A percentile compares a stretch with the other conserved stretches of the same genome.
Conservation (phyloP, 2,888 invertebrate species). For the Trilocha varians region DNA sequence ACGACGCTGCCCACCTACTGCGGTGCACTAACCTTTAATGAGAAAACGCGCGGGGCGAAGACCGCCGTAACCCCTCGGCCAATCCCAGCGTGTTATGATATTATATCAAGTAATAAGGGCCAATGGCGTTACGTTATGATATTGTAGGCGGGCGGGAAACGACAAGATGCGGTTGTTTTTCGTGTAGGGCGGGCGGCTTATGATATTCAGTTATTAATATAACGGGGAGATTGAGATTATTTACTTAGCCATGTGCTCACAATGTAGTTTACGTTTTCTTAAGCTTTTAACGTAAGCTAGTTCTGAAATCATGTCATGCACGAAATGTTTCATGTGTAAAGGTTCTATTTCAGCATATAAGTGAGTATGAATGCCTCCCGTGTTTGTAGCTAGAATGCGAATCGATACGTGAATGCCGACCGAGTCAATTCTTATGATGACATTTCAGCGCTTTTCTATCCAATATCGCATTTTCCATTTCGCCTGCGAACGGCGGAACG, state of each 20-base stretch:
- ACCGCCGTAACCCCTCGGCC: constrained; percentile 51
- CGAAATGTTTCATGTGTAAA: too few relatives aligned
- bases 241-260: constrained; percentile 3
- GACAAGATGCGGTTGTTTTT: constrained; percentile 45
- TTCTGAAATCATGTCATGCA: too few relatives aligned
- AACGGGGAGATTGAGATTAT: constrained; percentile 35
- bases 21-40: constrained; percentile 62
- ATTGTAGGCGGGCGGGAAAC: constrained; percentile 65
- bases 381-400: background rate
- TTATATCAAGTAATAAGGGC: constrained; percentile 73
- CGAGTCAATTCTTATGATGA: constrained; percentile 38
- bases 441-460: constrained; percentile 37
- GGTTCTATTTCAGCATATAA: too few relatives aligned
- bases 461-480: constrained; percentile 53
- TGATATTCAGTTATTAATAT: constrained; percentile 68
- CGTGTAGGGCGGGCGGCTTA: constrained; percentile 67
- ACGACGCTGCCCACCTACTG: constrained; percentile 39
- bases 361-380: too few relatives aligned
- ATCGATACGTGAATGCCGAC: constrained; percentile 4
- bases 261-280: too few relatives aligned
- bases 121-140: constrained; percentile 72
- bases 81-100: constrained; percentile 75
- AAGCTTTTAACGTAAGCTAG: too few relatives aligned
- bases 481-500: constrained; percentile 38
- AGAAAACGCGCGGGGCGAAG: constrained; percentile 43